Base-by-base conservation (phyloP, 2,113 vertebrate species). In the Pionites leucogaster region DNA sequence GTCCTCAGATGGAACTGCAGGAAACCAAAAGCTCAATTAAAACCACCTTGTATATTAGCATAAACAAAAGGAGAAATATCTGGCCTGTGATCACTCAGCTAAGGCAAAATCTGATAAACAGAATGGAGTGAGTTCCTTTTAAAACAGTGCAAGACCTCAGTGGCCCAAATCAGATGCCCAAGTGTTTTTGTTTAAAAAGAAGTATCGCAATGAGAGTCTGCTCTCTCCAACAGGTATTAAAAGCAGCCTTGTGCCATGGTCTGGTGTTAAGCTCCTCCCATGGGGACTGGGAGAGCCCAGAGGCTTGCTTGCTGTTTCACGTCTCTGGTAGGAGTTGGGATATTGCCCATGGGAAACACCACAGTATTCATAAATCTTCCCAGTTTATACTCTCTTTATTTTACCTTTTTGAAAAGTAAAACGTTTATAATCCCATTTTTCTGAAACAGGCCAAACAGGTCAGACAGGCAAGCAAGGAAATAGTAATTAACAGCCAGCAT, bases 21-120 rank as follows among this genome's bases (percentile, higher is more conserved):
- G 78, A 97, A 96, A 95, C 75, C 76, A 78, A 96, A 96, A 95
- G 76, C 87, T 95, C 75, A 79, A 83, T 96, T 96, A 91, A 97
- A 98, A 97, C 83, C 92, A 96, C 84, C 93, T 97, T 96, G 82
- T 67, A 65, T 63, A 69, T 97, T 96, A 95, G 55, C 70, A 94
- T 96, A 96, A 97, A 94, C 86, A 96, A 96, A 96, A 72, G 84
- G 92, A 96, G 94, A 95, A 91, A 96, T 93, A 94, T 95, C 79
- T 94, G 92, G 79, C 87, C 71, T 86, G 85, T 88, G 85, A 96
- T 97, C 90, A 88, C 85, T 94, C 91, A 93, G 83, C 80, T 77
- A 83, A 86, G 60, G 87, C 83, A 92, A 93, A 96, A 93, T 96
- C 85, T 96, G 88, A 95, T 87, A 88, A 94, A 82, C 60, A 86